These are phyloP conservation scores for Sebastes matsubarae DNA, from an alignment of 2,797 vertebrate genomes.

Conservation along the genomic window DNA sequence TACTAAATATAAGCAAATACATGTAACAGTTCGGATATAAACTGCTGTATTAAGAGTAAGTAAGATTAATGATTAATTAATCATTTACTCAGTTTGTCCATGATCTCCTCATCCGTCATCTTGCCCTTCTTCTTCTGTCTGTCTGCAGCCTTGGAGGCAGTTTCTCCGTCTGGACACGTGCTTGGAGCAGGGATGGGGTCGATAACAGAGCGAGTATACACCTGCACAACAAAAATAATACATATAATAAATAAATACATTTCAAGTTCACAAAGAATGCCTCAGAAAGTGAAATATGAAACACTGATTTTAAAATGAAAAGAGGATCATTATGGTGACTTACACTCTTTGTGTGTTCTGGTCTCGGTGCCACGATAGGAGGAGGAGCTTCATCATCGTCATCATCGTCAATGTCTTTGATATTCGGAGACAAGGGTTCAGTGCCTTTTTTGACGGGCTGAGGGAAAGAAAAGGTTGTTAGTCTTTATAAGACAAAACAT, in stretches of 20 bases:
- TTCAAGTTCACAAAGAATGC: neutral
- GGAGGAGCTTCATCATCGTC: constrained; percentile 93
- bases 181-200: constrained; percentile 93
- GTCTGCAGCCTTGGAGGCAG: constrained; percentile 86
- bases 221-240: constrained; percentile 74
- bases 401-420: constrained; percentile 86
- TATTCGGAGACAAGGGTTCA: constrained; percentile 85
- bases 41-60: neutral
- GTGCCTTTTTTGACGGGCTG: constrained; percentile 90
- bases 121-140: constrained; percentile 96
- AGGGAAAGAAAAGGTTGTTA: constrained; percentile 6
- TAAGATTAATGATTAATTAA: neutral
- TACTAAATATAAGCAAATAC: neutral
- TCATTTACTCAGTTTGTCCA: constrained; percentile 94
- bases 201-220: constrained; percentile 95
- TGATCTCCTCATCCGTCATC: constrained; percentile 98
- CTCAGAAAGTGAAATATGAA: neutral
- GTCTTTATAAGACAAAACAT: neutral
- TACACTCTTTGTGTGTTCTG: constrained; percentile 97
- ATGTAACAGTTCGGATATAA: neutral
- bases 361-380: constrained; percentile 93
- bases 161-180: constrained; percentile 84
- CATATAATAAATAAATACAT: neutral
- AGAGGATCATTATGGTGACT: constrained; percentile 52
- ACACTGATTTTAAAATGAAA: neutral